Evolutionary conservation across 2,797 vertebrate species (phyloP).

Genomic region (Scolopax bukidnonensis): DNA sequence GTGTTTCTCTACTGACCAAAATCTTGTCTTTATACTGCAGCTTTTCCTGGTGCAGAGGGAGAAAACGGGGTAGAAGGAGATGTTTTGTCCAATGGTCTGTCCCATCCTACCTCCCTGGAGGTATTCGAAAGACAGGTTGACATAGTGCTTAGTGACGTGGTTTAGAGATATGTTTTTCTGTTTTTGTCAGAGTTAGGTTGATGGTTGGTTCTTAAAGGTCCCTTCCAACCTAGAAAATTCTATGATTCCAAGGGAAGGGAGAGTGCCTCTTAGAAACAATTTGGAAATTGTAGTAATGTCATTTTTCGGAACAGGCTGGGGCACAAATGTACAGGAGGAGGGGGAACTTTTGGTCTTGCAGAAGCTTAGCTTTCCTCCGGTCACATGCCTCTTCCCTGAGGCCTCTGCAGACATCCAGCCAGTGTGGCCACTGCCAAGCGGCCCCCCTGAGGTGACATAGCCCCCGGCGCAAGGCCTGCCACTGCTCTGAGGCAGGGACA

Average conservation of each 20-base stretch:
- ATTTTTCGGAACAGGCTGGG: not conserved
- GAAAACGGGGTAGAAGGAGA: not conserved
- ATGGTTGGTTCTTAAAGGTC: no score
- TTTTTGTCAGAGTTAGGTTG: no score
- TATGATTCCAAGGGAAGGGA: not conserved
- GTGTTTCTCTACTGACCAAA: not conserved
- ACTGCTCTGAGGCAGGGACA: not conserved
- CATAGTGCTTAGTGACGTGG: no score
- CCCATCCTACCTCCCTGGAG: not conserved
- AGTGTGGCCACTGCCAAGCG: not conserved
- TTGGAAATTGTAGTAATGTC: not conserved
- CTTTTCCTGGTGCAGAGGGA: not conserved
- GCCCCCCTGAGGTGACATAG: not conserved
- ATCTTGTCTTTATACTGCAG: not conserved
- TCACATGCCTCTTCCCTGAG: accelerated
- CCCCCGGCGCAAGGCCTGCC: not conserved
- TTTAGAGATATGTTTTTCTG: no score
- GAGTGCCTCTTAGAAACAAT: not conserved
- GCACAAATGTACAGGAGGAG: not conserved
- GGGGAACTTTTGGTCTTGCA: not conserved
- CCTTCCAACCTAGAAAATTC: no score
- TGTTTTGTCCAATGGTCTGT: not conserved
- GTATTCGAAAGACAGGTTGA: no score
- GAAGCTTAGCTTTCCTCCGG: not conserved
- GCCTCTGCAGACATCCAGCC: not conserved